Base-by-base conservation (phyloP, 2,797 vertebrate species). In the Cyclopterus lumpus region DNA sequence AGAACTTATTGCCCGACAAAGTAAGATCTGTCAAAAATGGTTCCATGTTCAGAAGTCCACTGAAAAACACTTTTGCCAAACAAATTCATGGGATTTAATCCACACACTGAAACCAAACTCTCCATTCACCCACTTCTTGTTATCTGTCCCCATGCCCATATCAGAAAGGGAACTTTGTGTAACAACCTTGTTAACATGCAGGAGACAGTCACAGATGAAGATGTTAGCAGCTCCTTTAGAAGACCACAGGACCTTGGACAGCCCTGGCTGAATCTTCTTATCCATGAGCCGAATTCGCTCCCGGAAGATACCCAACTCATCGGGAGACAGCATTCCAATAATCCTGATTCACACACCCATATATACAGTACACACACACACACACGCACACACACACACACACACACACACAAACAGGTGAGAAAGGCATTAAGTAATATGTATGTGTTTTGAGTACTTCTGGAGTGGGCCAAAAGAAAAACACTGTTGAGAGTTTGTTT, bases 201-300 rank as follows among this genome's bases (percentile, higher is more conserved):
- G 72, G 20, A 97, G 94, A 87, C 96, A 96, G 40, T 97, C 96
- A 0, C 77, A 91, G 86, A 96, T 94, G 86, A 97, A 97, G 80
- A 86, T 58, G 6, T 68, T 89, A 0, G 95, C 94, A 5, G 93
- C 88, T 62, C 89, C 95, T 82, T 95, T 96, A 36, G 95, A 92
- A n/a, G 93, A 84, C 97, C 96, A 98, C 20, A 85, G 81, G 36
- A 97, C 86, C 78, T 95, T 97, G 77, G 95, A 95, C 61, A 97
- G 88, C 16, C 97, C 96, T 0, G 95, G 96, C 51, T 96, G 91
- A 74, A 97, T 92, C 92, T 96, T 96, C 86, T 93, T 95, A 82
- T 97, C 95, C 32, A 97, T 84, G 77, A 93, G 92, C 4, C 81
- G 85, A 71, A 97, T 94, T 2, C 86, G 91, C 58, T 96, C 96